Conservation (phyloP, 92 coral and sea anemone species). For the Plumapathes pennacea region DNA sequence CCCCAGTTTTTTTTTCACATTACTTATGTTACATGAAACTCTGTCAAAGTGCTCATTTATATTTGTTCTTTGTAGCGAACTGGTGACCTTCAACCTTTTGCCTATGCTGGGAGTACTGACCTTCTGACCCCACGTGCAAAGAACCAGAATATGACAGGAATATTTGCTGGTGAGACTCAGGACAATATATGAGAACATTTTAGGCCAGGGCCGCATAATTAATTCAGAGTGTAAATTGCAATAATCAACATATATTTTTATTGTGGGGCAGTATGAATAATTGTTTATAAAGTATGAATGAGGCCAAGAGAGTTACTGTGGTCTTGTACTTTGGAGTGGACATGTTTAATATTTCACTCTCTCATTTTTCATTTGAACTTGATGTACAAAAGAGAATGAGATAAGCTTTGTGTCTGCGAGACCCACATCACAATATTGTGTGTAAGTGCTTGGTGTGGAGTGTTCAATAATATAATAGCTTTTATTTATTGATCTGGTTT, state of each 20-base stretch:
- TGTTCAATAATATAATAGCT: no score
- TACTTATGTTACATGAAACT: no score
- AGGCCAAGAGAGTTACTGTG: background rate
- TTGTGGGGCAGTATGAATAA: no score
- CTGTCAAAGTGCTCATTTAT: background rate
- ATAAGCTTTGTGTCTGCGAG: no score
- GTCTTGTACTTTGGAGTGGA: background rate
- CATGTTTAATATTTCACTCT: background rate
- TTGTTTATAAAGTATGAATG: background rate
- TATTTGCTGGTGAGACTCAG: constrained; percentile 60
- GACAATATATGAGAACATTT: no score
- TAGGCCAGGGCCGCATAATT: no score
- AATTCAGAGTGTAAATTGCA: no score
- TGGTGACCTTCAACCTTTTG: constrained; percentile 25
- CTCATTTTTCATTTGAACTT: background rate
- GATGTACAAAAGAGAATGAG: constrained; percentile 4
- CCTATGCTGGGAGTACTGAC: constrained; percentile 21
- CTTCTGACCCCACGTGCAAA: constrained; percentile 50
- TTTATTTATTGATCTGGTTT: no score
- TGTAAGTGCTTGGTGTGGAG: no score
- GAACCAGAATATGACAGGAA: constrained; percentile 48
- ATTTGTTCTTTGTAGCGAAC: constrained; percentile 15
- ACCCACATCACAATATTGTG: no score
- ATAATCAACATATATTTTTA: no score
- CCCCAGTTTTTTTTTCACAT: no score